Evolutionary conservation across 2,113 vertebrate species (phyloP).

Genomic region (Colinus virginianus): DNA sequence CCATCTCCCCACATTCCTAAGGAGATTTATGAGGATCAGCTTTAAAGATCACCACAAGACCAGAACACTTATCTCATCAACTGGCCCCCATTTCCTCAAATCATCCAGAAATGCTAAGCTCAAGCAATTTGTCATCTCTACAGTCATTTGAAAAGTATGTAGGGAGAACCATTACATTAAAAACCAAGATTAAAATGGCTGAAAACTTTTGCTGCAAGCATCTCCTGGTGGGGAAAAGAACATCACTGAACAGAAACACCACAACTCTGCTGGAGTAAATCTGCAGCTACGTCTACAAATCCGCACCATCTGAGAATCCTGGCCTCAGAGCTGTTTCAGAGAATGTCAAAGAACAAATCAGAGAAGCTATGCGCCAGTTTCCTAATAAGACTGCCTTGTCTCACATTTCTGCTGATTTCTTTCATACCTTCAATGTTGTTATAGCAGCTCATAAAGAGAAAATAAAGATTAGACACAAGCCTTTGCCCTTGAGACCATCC

Average conservation of each 20-base stretch:
- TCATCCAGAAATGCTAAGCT: background rate
- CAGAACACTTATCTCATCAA: constrained; percentile 2
- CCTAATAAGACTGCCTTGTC: constrained; percentile 54
- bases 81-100: constrained; percentile 2
- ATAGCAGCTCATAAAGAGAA: constrained; percentile 65
- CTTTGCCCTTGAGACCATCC: constrained; percentile 66
- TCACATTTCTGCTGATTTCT: constrained; percentile 65
- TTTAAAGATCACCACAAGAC: background rate
- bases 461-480: constrained; percentile 66
- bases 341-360: constrained; percentile 53
- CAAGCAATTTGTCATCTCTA: constrained; percentile 11
- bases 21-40: background rate
- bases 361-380: constrained; percentile 46
- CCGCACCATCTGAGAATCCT: constrained; percentile 3
- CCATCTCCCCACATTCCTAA: background rate
- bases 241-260: background rate
- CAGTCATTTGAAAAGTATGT: constrained; percentile 25
- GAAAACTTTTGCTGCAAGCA: constrained; percentile 3
- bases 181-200: constrained; percentile 23
- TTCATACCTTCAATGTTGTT: constrained; percentile 60
- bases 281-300: background rate
- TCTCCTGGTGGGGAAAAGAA: background rate
- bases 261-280: constrained; percentile 1
- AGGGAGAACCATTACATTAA: background rate
- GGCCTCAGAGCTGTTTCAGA: background rate